phyloP scores from a whole-genome alignment of 2,888 invertebrate genomes.

The Drosophila multiciliata region DNA sequence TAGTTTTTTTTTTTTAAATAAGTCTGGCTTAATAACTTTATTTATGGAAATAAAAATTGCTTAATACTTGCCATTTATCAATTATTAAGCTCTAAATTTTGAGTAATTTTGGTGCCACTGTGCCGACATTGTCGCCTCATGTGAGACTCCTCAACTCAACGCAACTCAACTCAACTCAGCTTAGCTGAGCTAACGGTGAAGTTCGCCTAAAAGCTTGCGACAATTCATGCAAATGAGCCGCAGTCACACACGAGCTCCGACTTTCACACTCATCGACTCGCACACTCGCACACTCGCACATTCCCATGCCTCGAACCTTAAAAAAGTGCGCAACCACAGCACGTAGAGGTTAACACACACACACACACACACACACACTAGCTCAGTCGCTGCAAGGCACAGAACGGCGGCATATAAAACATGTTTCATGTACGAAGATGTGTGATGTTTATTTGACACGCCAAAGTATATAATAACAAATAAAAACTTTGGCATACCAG shows the following conservation, averaged over 20 bases:
- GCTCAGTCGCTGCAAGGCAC: background rate
- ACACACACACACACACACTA: slow-evolving; percentile 10
- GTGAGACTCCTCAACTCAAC: slow-evolving; percentile 33
- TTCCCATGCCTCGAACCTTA: slow-evolving; percentile 52
- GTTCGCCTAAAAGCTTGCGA: slow-evolving; percentile 77
- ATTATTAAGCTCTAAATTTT: background rate
- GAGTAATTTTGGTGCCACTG: slow-evolving; percentile 17
- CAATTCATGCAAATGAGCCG: slow-evolving; percentile 80
- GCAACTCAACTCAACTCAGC: slow-evolving; percentile 25
- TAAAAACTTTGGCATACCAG: slow-evolving; percentile 74
- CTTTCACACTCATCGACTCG: slow-evolving; percentile 41
- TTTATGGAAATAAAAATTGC: background rate
- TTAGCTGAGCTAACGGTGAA: slow-evolving; percentile 50
- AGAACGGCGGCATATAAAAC: slow-evolving; percentile 66
- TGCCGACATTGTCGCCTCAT: slow-evolving; percentile 44
- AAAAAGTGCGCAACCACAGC: slow-evolving; percentile 76
- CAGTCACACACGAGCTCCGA: slow-evolving; percentile 61
- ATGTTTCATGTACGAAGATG: slow-evolving; percentile 79
- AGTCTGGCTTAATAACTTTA: background rate
- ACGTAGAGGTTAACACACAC: slow-evolving; percentile 55
- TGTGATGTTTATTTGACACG: slow-evolving; percentile 82
- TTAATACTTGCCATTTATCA: background rate
- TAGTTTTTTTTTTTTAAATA: background rate
- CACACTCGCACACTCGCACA: slow-evolving; percentile 13
- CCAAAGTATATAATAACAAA: slow-evolving; percentile 82